Evolutionary conservation across 2,113 vertebrate genomes (phyloP).

Genomic region (Entomyzon cyanotis): DNA sequence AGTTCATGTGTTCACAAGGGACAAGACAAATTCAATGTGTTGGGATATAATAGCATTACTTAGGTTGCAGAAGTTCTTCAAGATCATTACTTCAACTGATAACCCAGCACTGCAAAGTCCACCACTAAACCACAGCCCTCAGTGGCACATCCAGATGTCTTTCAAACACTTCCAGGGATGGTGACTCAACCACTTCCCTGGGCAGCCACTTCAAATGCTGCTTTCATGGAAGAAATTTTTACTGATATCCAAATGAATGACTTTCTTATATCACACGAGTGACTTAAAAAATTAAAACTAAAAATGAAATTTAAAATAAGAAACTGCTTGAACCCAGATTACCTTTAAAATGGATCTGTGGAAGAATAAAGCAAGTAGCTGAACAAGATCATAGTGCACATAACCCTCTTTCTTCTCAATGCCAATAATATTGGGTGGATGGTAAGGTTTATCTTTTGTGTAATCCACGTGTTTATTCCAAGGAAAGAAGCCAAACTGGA

Average conservation of each 20-base stretch:
- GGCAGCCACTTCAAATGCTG: not conserved
- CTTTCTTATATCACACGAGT: not conserved
- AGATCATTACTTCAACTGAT: not conserved
- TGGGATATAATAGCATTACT: not conserved
- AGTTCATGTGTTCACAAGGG: not conserved
- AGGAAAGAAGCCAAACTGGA: constrained; percentile 96
- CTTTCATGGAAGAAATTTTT: not conserved
- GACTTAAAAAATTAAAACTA: not conserved
- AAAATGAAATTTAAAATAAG: not conserved
- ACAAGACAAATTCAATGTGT: not conserved
- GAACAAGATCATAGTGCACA: constrained; percentile 92
- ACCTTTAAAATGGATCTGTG: constrained; percentile 98
- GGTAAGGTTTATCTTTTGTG: constrained; percentile 82
- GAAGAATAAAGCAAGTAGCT: constrained; percentile 94
- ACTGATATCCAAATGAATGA: not conserved
- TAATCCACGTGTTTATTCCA: constrained; percentile 83
- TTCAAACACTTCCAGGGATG: not conserved
- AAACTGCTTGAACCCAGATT: not conserved
- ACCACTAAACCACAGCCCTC: not conserved
- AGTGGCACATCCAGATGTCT: fast-evolving
- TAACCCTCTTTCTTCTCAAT: constrained; percentile 98
- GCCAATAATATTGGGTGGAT: constrained; percentile 94
- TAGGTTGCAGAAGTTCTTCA: not conserved
- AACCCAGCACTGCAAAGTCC: not conserved
- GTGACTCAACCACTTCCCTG: not conserved